Evolutionary conservation across 1,140 invertebrate genomes (phyloP).

Genomic region (Pseudobourletiella spinata): DNA sequence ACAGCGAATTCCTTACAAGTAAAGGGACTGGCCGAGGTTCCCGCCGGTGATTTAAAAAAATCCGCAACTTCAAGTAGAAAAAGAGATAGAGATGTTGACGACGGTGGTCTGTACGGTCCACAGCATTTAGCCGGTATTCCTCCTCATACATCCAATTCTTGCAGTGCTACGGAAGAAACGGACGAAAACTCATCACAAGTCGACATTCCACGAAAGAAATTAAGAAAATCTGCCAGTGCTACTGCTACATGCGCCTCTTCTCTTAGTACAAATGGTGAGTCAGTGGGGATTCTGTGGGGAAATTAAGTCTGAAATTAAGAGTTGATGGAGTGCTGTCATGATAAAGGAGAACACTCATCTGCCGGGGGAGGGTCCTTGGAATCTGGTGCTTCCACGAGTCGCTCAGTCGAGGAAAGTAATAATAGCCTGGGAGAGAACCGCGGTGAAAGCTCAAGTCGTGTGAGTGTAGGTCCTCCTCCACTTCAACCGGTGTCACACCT

Average conservation of each 20-base stretch:
- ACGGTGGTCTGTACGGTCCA: too few relatives aligned
- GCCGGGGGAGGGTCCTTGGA: constrained; percentile 25
- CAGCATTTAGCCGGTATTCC: too few relatives aligned
- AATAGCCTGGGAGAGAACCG: background rate
- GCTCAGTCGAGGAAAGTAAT: constrained; percentile 26
- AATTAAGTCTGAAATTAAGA: too few relatives aligned
- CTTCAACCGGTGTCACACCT: constrained; percentile 17
- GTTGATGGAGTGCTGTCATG: too few relatives aligned
- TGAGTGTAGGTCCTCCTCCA: constrained; percentile 18
- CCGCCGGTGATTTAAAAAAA: constrained; percentile 43
- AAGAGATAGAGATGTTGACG: background rate
- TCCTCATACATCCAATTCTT: background rate
- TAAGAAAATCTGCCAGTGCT: constrained; percentile 31
- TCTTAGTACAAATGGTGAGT: constrained; percentile 35
- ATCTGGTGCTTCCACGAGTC: constrained; percentile 31
- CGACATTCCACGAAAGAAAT: constrained; percentile 32
- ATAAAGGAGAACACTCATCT: constrained; percentile 26
- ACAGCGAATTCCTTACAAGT: constrained; percentile 80
- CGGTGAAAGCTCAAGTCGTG: constrained; percentile 4
- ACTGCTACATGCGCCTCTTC: constrained; percentile 9
- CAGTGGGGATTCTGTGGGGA: too few relatives aligned
- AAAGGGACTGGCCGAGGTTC: constrained; percentile 74
- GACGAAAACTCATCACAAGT: background rate
- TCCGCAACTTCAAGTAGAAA: background rate
- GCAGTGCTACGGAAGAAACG: constrained; percentile 6